These are phyloP conservation scores for Stomorhina lunata DNA, from an alignment of 2,888 invertebrate species.

Conservation along the genomic window DNA sequence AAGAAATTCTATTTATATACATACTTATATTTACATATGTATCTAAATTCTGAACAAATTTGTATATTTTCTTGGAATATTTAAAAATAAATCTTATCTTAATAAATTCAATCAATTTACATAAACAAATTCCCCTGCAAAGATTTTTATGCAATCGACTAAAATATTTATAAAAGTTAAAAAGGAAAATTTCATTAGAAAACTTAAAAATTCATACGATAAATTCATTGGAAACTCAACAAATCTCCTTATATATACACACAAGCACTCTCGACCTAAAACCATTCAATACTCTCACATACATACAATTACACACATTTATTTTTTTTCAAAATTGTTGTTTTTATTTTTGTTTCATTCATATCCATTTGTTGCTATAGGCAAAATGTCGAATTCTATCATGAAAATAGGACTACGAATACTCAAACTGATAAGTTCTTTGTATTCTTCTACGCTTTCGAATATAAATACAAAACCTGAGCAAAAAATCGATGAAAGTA, in stretches of 20 bases:
- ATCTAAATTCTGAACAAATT: too few relatives aligned
- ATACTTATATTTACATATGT: too few relatives aligned
- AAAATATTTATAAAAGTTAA: neutral
- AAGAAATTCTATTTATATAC: too few relatives aligned
- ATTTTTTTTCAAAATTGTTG: too few relatives aligned
- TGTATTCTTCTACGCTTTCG: neutral
- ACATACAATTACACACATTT: too few relatives aligned
- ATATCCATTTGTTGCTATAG: too few relatives aligned
- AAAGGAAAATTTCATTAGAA: neutral
- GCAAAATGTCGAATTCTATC: neutral
- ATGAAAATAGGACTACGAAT: too few relatives aligned
- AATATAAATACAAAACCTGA: neutral
- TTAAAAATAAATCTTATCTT: neutral
- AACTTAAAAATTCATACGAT: neutral
- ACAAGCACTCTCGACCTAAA: neutral
- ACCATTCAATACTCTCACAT: too few relatives aligned
- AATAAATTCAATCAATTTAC: neutral
- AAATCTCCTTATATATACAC: neutral
- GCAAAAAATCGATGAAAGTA: neutral
- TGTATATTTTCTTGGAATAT: neutral
- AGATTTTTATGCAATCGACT: neutral
- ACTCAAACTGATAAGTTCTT: neutral
- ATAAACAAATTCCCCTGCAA: neutral
- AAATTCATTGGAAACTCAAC: neutral
- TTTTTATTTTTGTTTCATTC: too few relatives aligned